Conservation (phyloP, 2,113 vertebrate species). For the Porphyrio hochstetteri region DNA sequence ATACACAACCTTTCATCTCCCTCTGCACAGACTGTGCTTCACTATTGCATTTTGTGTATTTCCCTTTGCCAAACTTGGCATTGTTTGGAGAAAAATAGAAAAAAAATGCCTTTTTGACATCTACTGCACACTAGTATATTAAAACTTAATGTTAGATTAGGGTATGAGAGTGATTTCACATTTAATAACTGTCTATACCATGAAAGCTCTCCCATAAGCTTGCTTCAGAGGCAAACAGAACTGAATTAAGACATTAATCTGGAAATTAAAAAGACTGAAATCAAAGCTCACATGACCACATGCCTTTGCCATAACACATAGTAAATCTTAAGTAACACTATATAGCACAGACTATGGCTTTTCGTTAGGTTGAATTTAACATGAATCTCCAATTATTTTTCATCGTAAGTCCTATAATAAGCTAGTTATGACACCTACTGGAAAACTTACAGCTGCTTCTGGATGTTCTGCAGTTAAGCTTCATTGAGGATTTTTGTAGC, state of each 20-base stretch:
- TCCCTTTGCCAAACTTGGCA: not conserved
- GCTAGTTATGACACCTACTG: not conserved
- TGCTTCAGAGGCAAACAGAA: not conserved
- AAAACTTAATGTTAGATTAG: not conserved
- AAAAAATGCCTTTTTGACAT: not conserved
- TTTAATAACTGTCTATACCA: not conserved
- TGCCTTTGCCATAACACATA: not conserved
- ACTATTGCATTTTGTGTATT: not conserved
- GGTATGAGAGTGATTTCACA: not conserved
- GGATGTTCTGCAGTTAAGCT: not conserved
- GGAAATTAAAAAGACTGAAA: not conserved
- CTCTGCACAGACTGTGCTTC: not conserved
- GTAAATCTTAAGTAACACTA: not conserved
- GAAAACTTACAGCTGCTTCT: not conserved
- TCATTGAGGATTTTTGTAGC: not conserved
- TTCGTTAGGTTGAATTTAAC: not conserved
- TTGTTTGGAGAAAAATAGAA: not conserved
- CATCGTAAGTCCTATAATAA: not conserved
- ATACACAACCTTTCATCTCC: not conserved
- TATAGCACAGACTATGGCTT: not conserved
- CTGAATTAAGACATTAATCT: not conserved
- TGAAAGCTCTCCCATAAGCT: not conserved
- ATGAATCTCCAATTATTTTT: not conserved
- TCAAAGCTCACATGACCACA: not conserved
- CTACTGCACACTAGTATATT: not conserved